phyloP scores from a whole-genome alignment of 2,888 invertebrate genomes.

The Macrophya annulata region DNA sequence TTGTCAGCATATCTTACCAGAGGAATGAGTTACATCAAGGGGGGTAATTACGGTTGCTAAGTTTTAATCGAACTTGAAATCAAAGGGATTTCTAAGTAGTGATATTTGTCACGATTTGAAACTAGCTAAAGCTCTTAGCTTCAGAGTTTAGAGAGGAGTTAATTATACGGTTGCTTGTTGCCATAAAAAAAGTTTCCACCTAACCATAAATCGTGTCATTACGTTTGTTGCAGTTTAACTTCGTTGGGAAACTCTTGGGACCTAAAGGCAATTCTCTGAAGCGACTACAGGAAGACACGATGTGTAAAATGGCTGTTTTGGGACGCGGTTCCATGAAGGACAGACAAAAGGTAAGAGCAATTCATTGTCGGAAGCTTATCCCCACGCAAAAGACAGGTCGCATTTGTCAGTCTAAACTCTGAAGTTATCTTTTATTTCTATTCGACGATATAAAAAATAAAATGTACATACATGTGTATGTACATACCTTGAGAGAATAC shows the following conservation, averaged over 20 bases:
- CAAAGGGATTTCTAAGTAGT: background rate
- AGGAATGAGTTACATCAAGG: background rate
- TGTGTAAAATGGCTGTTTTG: conserved; percentile 97
- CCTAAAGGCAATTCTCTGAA: conserved; percentile 97
- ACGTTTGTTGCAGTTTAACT: conserved; percentile 90
- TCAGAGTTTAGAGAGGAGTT: background rate
- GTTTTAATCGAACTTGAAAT: background rate
- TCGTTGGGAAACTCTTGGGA: conserved; percentile 96
- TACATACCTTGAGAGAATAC: background rate
- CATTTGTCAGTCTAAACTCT: conserved; percentile 45
- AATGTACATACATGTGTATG: background rate
- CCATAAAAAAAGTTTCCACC: background rate
- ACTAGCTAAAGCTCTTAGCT: background rate
- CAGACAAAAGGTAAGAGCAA: conserved; percentile 87
- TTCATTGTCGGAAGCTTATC: conserved; percentile 36
- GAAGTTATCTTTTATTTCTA: conserved; percentile 31
- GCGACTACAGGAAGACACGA: conserved; percentile 95
- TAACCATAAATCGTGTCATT: conserved; percentile 27
- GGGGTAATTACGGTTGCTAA: background rate
- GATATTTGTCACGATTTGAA: conserved; percentile 17
- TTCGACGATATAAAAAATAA: background rate
- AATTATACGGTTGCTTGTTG: conserved; percentile 7
- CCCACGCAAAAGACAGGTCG: conserved; percentile 27
- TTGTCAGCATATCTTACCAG: background rate
- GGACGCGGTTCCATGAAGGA: conserved; percentile 97